Evolutionary conservation across 2,888 invertebrate genomes (phyloP).

Genomic region (Nymphalis polychloros): DNA sequence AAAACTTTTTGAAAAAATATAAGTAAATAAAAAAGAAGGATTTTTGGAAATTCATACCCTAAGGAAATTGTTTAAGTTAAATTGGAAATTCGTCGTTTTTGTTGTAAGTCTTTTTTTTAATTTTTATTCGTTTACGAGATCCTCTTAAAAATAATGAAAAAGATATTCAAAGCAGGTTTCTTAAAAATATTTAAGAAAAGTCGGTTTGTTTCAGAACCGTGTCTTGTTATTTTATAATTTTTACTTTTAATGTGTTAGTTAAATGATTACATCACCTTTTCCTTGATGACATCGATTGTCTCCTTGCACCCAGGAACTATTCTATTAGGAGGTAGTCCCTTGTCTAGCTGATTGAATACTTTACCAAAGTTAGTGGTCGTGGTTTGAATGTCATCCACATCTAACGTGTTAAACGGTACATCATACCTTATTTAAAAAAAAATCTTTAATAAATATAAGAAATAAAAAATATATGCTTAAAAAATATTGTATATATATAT

Average conservation of each 20-base stretch:
- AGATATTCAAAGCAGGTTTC: too few species aligned
- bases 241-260: not conserved
- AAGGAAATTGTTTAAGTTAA: too few species aligned
- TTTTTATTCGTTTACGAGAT: too few species aligned
- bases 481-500: not conserved
- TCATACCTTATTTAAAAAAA: conserved; percentile 59
- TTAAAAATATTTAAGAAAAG: too few species aligned
- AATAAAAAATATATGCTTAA: not conserved
- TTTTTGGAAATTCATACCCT: too few species aligned
- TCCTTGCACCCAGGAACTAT: conserved; percentile 89
- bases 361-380: conserved; percentile 86
- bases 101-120: too few species aligned
- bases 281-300: conserved; percentile 89
- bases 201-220: too few species aligned
- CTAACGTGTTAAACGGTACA: conserved; percentile 83
- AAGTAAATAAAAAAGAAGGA: too few species aligned
- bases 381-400: conserved; percentile 87
- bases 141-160: too few species aligned
- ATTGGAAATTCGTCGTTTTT: too few species aligned
- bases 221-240: not conserved
- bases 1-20: too few species aligned
- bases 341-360: conserved; percentile 88
- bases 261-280: conserved; percentile 80
- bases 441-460: not conserved
- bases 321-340: conserved; percentile 90